Conservation (phyloP, 2,113 vertebrate genomes). For the Casuarius casuarius region DNA sequence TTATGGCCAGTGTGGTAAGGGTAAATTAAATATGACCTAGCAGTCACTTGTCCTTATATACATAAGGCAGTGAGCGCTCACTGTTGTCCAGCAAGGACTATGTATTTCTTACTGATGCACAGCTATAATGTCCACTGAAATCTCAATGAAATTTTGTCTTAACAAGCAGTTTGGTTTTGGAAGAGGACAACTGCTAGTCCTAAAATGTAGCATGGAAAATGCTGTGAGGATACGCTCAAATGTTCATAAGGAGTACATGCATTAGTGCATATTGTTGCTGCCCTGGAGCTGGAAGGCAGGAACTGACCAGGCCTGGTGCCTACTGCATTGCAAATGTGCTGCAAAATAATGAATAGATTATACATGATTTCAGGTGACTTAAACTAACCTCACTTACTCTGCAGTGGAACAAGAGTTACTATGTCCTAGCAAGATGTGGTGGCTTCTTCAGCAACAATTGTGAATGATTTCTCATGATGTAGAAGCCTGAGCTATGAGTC, state of each 20-base stretch:
- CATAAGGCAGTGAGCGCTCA: neutral
- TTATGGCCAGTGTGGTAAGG: conserved; percentile 36
- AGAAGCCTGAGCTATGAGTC: neutral
- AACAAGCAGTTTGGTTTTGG: conserved; percentile 29
- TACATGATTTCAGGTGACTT: neutral
- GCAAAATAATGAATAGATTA: neutral
- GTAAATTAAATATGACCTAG: conserved; percentile 38
- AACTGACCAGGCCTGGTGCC: neutral
- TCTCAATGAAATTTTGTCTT: conserved; percentile 29
- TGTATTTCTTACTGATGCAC: neutral
- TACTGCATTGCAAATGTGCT: neutral
- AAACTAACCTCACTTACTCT: neutral
- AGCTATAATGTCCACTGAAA: neutral
- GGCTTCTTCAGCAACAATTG: neutral
- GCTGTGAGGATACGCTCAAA: neutral
- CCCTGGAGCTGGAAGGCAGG: neutral
- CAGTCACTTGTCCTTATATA: conserved; percentile 29
- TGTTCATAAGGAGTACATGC: neutral
- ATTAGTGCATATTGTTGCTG: neutral
- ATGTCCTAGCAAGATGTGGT: neutral
- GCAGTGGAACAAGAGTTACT: neutral
- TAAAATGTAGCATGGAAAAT: neutral
- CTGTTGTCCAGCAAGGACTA: neutral
- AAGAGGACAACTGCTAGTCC: neutral
- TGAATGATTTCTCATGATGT: neutral